These are phyloP conservation scores for Peromyscus maniculatus DNA, from an alignment of 2,113 vertebrate species.

Conservation along the genomic window DNA sequence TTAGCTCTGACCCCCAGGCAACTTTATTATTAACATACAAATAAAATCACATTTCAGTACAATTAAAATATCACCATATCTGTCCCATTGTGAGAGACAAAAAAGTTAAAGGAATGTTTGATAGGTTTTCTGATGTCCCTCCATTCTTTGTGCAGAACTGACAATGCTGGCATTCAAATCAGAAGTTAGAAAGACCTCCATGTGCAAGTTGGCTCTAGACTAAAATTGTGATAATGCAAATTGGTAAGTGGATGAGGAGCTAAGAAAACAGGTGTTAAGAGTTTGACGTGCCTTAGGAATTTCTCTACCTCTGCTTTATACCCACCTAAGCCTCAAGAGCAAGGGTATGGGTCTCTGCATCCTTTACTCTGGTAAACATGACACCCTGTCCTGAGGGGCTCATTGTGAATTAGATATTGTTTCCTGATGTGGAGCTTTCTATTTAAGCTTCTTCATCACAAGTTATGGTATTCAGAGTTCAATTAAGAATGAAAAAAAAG, in stretches of 20 bases:
- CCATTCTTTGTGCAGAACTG: background rate
- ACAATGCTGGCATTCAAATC: background rate
- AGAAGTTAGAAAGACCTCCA: background rate
- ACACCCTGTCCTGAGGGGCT: background rate
- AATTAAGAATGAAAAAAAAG: background rate
- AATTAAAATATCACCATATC: too few species aligned
- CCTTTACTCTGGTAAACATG: background rate
- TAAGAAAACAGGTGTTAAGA: too few species aligned
- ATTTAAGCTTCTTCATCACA: background rate
- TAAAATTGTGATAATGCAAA: background rate
- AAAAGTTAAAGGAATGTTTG: background rate
- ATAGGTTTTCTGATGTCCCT: background rate
- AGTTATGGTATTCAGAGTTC: background rate
- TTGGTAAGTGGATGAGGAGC: background rate
- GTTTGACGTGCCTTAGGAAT: too few species aligned
- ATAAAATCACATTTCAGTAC: too few species aligned
- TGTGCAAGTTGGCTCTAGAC: background rate
- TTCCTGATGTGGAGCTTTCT: background rate
- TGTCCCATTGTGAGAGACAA: background rate
- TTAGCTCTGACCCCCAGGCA: too few species aligned
- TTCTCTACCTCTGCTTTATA: too few species aligned
- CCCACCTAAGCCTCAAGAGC: rapidly evolving
- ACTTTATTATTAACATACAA: too few species aligned
- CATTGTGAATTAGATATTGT: background rate
- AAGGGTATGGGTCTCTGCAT: background rate